Evolutionary conservation across 2,797 vertebrate genomes (phyloP), one percentile per base, ranked within the genome.

Genomic region (Ctenopoma multispine): DNA sequence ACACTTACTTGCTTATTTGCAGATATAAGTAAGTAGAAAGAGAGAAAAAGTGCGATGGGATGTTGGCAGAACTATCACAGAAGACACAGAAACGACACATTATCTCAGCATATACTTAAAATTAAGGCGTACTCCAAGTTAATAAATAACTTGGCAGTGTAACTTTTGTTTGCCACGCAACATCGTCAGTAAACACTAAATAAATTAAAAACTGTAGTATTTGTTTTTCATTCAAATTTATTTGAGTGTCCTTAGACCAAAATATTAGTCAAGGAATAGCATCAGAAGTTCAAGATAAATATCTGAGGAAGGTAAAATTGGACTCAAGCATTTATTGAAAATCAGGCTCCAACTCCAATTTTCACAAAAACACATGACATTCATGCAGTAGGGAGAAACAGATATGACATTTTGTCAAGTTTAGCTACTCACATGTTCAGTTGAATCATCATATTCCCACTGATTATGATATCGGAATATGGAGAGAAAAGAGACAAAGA

Each of bases 361-460:
- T 12, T 64, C 47, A 72, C 72, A 31, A 69, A 64, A 29, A 57
- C 11, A 72, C 74, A 81, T 72, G 75, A 69, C 72, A 74, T 56
- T 65, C 79, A 88, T 75, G 82, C 80, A 82, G 40, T 3, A 36
- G 44, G 23, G 44, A 23, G 36, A 61, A 61, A 40, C 7, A 69
- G 51, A 12, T 54, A 40, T 27, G 2, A 41, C 5, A 29, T 59
- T 64, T 65, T 7, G 11, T 20, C 21, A 43, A 55, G 24, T 63
- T 80, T 65, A 78, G 81, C 80, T 96, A 99, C 98, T 99, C 93
- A 99, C 98, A 95, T 99, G 97, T 95, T 99, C 97, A 89, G 97
- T 93, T 93, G 97, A 94, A 95, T 99, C 98, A 96, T 99, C 97
- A 95, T 96, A 97, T 96, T 99, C 97, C 97, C 97, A 99, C 97